Percentiles rank a stretch among this genome's conserved stretches.
phyloP scores from a whole-genome alignment of 1,140 invertebrate genomes.

The Drosophila pectinifera region DNA sequence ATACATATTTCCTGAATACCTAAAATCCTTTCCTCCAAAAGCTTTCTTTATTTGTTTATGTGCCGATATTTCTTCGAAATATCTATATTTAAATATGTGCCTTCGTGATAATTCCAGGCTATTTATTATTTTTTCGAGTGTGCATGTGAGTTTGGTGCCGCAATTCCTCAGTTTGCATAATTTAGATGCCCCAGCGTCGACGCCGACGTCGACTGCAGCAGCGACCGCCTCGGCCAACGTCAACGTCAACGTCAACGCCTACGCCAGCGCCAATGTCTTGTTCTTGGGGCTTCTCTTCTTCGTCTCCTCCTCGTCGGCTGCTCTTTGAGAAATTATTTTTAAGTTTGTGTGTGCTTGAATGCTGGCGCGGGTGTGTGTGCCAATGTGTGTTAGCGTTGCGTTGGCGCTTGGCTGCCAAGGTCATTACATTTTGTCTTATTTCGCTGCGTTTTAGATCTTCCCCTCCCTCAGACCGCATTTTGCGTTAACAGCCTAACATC shows the following conservation, averaged over 20 bases:
- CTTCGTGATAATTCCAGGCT: not conserved
- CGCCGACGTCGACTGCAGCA: constrained; percentile 15
- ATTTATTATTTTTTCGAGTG: constrained; percentile 4
- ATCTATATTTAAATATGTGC: not conserved
- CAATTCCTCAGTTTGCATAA: constrained; percentile 71
- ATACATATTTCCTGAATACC: not conserved
- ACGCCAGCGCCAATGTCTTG: constrained; percentile 68
- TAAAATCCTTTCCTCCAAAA: not conserved
- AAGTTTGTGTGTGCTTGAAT: constrained; percentile 67
- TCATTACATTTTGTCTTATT: constrained; percentile 80
- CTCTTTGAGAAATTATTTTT: constrained; percentile 80
- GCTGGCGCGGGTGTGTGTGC: constrained; percentile 28
- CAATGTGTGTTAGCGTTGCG: constrained; percentile 48
- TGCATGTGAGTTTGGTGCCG: constrained; percentile 31
- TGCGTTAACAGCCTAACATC: constrained; percentile 10
- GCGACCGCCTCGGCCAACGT: constrained; percentile 11
- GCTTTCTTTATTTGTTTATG: no score
- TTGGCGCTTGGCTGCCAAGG: constrained; percentile 62
- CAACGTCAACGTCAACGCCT: constrained; percentile 37
- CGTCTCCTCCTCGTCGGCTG: constrained; percentile 31
- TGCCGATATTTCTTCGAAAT: not conserved
- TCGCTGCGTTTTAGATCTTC: constrained; percentile 51
- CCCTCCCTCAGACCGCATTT: not conserved
- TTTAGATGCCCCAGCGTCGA: constrained; percentile 56
- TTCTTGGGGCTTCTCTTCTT: constrained; percentile 37